Evolutionary conservation across 2,113 vertebrate species (phyloP).

Genomic region (Chlamydotis undulata): DNA sequence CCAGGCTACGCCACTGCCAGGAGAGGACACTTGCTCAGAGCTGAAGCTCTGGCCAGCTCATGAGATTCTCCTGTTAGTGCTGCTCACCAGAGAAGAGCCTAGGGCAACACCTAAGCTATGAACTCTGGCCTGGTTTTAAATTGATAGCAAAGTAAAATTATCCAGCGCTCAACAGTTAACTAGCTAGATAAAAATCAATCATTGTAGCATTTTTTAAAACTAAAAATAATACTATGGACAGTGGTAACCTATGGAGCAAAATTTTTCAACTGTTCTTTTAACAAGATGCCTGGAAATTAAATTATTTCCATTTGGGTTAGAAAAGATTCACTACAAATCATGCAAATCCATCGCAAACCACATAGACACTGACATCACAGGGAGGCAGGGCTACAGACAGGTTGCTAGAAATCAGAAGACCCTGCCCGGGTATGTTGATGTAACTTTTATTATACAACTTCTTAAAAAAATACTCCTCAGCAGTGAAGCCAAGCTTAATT

Average conservation of each 20-base stretch:
- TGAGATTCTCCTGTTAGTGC: neutral
- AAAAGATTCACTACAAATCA: neutral
- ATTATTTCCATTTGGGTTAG: neutral
- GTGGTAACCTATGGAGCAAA: neutral
- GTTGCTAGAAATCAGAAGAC: neutral
- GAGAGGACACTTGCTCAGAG: neutral
- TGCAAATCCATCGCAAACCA: neutral
- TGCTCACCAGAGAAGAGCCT: neutral
- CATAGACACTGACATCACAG: neutral
- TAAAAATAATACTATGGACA: fast-evolving
- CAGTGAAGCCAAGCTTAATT: fast-evolving
- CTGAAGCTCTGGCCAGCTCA: neutral
- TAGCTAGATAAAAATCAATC: neutral
- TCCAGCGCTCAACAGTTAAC: neutral
- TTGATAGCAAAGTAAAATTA: neutral
- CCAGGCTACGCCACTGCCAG: neutral
- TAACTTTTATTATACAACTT: neutral
- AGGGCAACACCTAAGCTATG: neutral
- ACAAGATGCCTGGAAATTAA: neutral
- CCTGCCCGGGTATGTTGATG: fast-evolving
- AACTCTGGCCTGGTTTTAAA: neutral
- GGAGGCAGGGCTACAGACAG: neutral
- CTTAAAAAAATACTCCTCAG: neutral
- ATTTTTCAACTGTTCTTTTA: neutral
- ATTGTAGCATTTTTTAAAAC: neutral